Conservation (phyloP, 2,113 vertebrate species). For the Bubalus kerabau region DNA sequence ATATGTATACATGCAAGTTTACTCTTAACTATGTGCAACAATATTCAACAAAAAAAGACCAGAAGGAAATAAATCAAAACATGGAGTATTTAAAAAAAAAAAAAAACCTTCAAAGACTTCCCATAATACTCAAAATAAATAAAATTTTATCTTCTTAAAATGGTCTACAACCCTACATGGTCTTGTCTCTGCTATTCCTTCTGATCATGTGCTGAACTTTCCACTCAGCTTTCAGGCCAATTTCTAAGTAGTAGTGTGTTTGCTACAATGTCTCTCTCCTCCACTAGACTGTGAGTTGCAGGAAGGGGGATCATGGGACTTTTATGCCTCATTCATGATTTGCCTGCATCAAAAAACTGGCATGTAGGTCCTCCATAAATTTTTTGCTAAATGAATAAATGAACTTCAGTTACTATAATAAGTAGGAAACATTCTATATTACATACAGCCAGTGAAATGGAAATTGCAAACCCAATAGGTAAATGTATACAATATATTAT, state of each 20-base stretch:
- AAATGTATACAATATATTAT: neutral
- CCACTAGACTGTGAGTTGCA: neutral
- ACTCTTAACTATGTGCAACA: neutral
- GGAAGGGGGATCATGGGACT: neutral
- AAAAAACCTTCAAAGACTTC: neutral
- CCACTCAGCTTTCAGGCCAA: neutral
- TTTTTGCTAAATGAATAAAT: conserved; percentile 22
- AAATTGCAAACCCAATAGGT: neutral
- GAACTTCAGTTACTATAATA: neutral
- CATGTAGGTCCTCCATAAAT: neutral
- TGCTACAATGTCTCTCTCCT: neutral
- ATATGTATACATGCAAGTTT: neutral
- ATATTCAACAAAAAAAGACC: neutral
- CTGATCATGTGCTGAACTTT: neutral
- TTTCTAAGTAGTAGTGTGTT: neutral
- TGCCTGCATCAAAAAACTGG: neutral
- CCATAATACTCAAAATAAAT: neutral
- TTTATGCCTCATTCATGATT: neutral
- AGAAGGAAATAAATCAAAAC: neutral
- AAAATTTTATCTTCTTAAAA: conserved; percentile 21
- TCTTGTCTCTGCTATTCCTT: neutral
- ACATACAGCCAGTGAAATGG: neutral
- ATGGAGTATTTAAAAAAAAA: neutral
- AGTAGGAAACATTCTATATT: neutral
- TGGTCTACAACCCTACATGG: neutral